Evolutionary conservation across 2,113 vertebrate genomes (phyloP).

Genomic region (Sphyrna mokarran): DNA sequence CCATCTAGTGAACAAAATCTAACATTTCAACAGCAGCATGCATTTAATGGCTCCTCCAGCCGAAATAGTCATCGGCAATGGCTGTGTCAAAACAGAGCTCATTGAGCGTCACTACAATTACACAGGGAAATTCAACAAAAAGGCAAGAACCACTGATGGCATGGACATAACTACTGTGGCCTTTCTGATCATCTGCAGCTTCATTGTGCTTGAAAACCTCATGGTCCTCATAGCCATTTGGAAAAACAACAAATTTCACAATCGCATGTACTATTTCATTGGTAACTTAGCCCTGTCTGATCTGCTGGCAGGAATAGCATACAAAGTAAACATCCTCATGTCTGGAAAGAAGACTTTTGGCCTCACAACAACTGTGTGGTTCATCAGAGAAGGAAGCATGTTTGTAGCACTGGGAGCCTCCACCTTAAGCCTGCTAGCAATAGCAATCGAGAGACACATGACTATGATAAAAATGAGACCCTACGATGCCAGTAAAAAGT

Average conservation of each 20-base stretch:
- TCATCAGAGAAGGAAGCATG: conserved; percentile 87
- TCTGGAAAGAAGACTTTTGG: conserved; percentile 79
- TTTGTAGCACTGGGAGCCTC: conserved; percentile 86
- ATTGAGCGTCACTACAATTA: conserved; percentile 78
- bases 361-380: conserved; percentile 76
- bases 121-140: conserved; percentile 72
- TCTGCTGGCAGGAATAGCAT: conserved; percentile 77
- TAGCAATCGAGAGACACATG: conserved; percentile 89
- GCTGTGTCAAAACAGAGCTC: conserved; percentile 39
- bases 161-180: conserved; percentile 57
- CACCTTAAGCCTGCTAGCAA: conserved; percentile 86
- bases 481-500: conserved; percentile 82
- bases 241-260: conserved; percentile 89
- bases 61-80: background rate
- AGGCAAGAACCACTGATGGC: conserved; percentile 48
- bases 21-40: background rate
- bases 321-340: conserved; percentile 83
- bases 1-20: conserved; percentile 15
- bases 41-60: background rate
- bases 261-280: conserved; percentile 97
- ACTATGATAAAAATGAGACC: conserved; percentile 99
- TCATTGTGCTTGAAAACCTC: conserved; percentile 88
- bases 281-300: conserved; percentile 92
- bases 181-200: conserved; percentile 77
- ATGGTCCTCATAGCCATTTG: conserved; percentile 87